These are phyloP conservation scores for Stegana nigrithorax DNA, from an alignment of 2,888 invertebrate species.

Conservation along the genomic window DNA sequence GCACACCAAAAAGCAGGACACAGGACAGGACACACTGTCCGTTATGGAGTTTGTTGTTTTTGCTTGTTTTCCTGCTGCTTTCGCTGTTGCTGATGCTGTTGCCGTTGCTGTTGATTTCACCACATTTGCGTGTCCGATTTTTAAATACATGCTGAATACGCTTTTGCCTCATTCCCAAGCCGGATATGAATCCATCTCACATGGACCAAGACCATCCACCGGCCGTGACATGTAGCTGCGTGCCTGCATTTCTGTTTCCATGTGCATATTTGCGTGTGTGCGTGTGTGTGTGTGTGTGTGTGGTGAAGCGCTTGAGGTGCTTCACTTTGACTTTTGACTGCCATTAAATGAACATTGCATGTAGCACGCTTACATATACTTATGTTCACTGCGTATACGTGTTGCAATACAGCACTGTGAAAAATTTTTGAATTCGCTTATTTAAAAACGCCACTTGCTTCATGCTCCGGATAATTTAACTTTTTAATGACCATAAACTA, in stretches of 20 bases:
- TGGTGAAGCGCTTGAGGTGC: slow-evolving; percentile 33
- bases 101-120: slow-evolving; percentile 10
- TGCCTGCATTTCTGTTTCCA: not conserved
- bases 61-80: not conserved
- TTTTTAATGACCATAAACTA: not conserved
- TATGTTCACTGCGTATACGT: slow-evolving; percentile 28
- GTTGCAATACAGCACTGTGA: slow-evolving; percentile 4
- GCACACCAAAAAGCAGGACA: no score
- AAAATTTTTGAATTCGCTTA: not conserved
- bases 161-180: not conserved
- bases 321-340: slow-evolving; percentile 48
- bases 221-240: not conserved
- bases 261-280: not conserved
- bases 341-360: slow-evolving; percentile 43
- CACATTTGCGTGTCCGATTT: slow-evolving; percentile 18
- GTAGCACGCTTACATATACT: not conserved
- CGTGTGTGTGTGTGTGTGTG: slow-evolving; percentile 9
- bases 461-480: no score
- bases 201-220: not conserved
- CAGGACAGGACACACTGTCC: no score
- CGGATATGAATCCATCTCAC: not conserved
- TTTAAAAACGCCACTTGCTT: no score
- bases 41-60: no score
- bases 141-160: slow-evolving; percentile 17
- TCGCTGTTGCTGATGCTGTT: not conserved